A percentile compares a stretch with the other conserved stretches of the same genome.
phyloP scores from a whole-genome alignment of 2,113 vertebrate species.

The Heterotis niloticus region DNA sequence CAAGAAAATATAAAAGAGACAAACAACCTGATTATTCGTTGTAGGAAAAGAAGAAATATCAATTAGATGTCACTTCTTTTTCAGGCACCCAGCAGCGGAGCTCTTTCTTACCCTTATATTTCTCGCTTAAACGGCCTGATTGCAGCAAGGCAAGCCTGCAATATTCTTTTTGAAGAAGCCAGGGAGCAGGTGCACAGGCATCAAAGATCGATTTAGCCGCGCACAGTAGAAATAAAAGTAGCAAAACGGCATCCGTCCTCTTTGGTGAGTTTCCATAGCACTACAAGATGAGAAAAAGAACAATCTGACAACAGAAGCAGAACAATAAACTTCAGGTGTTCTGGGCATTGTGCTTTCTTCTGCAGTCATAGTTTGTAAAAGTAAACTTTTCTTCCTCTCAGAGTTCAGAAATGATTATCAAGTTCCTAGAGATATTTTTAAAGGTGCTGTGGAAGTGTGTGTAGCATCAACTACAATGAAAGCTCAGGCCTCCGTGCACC shows the following conservation, averaged over 20 bases:
- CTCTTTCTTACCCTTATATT: conserved; percentile 26
- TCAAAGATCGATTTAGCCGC: conserved; percentile 32
- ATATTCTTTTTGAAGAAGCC: conserved; percentile 24
- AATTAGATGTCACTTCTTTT: conserved; percentile 23
- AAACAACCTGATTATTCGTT: too few species aligned
- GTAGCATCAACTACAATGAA: too few species aligned
- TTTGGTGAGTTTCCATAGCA: conserved; percentile 27
- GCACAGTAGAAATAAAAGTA: conserved; percentile 35
- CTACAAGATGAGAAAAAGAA: conserved; percentile 29
- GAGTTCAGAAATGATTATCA: too few species aligned
- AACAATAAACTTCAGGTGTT: conserved; percentile 2
- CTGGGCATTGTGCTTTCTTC: not conserved
- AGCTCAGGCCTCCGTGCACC: too few species aligned
- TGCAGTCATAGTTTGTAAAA: not conserved
- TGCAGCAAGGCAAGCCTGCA: conserved; percentile 24
- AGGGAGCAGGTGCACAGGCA: conserved; percentile 28
- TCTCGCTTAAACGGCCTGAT: conserved; percentile 34
- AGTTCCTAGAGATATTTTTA: too few species aligned
- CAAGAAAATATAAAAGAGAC: too few species aligned
- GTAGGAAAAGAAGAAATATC: conserved; percentile 23
- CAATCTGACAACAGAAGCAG: conserved; percentile 16
- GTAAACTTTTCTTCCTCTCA: not conserved
- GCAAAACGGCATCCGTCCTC: conserved; percentile 28
- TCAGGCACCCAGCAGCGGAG: not conserved
- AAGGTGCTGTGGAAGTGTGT: too few species aligned